Conservation (phyloP, 1,140 invertebrate genomes). For the Apis florea region DNA sequence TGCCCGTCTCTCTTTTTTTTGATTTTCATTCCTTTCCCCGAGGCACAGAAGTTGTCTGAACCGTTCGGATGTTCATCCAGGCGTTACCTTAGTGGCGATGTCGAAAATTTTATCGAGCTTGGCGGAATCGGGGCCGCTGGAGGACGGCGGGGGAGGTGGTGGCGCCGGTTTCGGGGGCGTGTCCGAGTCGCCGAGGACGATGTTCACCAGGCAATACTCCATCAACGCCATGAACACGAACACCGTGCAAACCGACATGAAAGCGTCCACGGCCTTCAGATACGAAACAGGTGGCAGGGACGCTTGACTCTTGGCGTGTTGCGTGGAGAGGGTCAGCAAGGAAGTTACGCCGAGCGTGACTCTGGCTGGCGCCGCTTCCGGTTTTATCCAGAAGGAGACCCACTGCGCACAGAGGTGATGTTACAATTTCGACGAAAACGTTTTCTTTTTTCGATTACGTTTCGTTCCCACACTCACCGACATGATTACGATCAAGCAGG, state of each 20-base stretch:
- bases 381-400: slow-evolving; percentile 97
- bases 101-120: slow-evolving; percentile 83
- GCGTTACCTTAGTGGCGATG: slow-evolving; percentile 78
- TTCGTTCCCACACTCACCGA: slow-evolving; percentile 82
- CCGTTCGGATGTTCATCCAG: slow-evolving; percentile 46
- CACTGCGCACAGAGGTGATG: slow-evolving; percentile 80
- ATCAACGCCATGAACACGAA: slow-evolving; percentile 96
- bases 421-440: too few species aligned
- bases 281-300: slow-evolving; percentile 94
- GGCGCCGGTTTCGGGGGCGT: slow-evolving; percentile 78
- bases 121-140: slow-evolving; percentile 67
- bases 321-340: slow-evolving; percentile 93
- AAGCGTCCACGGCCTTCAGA: slow-evolving; percentile 93
- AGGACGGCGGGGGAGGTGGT: slow-evolving; percentile 69
- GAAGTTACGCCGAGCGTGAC: slow-evolving; percentile 95
- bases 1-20: neutral
- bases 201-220: slow-evolving; percentile 96
- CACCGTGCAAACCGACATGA: slow-evolving; percentile 94
- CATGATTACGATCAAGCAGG: slow-evolving; percentile 94
- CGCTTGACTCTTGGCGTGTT: slow-evolving; percentile 94
- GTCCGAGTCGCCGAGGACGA: slow-evolving; percentile 89
- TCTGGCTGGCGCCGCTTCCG: slow-evolving; percentile 91
- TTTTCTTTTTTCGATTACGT: neutral
- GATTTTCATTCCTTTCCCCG: slow-evolving; percentile 9
- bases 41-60: slow-evolving; percentile 63